Evolutionary conservation across 2,888 invertebrate species (phyloP), one percentile per base, ranked within the genome.

Genomic region (Tenthredo notha): DNA sequence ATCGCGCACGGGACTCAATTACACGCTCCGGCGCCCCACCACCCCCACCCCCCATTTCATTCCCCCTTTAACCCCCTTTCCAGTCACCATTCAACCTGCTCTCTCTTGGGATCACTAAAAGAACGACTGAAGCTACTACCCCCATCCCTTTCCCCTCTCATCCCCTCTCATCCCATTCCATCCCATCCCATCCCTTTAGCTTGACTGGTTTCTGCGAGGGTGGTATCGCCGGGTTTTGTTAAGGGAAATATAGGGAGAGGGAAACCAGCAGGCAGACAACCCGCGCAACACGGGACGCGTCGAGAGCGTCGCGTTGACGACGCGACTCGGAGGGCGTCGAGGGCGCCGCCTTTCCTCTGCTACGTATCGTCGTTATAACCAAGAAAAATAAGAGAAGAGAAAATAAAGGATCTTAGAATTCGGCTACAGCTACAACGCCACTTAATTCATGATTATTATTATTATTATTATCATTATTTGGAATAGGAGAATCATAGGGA

Each of bases 1-100:
- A 93, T 93, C 92, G 92, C 92, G 88, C 88, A 89, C 91, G 91
- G 91, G 92, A 93, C 93, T 93, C 93, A 93, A 93, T 93, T 93
- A 93, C 93, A 93, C 92, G 93, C 92, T 93, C 89, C 91, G 90
- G 87, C 90, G 93, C 90, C 88, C 89, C 86, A 88, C 87, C 86
- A 86, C 86, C 86, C 87, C 85, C 87, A 15, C 74, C 74, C 43
- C 47, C 33, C n/a, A n/a, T 74, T 65, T 77, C 54, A 29, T 67
- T 89, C 87, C 86, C 86, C 87, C 86, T 86, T 86, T 87, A 83
- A 86, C 77, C 84, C 78, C 65, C 61, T 86, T 88, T 89, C 88
- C 88, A 85, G 84, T 85, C 89, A 89, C 87, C 87, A 88, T 88
- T 89, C 90, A 89, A 89, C 88, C 88, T 85, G 65, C 85, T 74